Base-by-base conservation (phyloP, 2,888 invertebrate genomes). In the Clanis bilineata region DNA sequence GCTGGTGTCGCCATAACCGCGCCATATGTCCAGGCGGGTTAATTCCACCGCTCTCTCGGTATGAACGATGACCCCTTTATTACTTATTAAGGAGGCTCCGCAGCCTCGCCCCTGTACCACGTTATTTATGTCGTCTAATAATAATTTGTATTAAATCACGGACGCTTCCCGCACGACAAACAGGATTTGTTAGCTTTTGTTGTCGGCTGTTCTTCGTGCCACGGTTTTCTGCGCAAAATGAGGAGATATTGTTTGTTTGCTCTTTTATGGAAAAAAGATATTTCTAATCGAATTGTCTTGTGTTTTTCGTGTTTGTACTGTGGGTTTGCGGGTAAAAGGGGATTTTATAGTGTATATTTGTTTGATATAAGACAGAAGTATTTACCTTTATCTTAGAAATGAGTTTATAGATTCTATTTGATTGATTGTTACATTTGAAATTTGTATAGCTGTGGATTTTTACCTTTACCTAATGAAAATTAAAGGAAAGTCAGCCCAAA, bases 91-190 rank as follows among this genome's bases (percentile, higher is more conserved):
- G 88, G 82, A 90, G 88, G 84, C 82, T 73, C 77, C 74, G 80
- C 77, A 76, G 67, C 71, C 75, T 73, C 74, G 74, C 85, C 86
- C 88, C 83, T 74, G 81, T 79, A 80, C 83, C 76, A 73, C 79
- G 90, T 91, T 91, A 92, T 92, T 91, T 92, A 92, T 91, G 90
- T 90, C 79, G 80, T 88, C 89, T 90, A 92, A 92, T 91, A 92
- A 92, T 92, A 91, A 92, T 92, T 92, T 92, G 92, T 92, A 92
- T 91, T 92, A 91, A 92, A 92, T 92, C 92, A 90, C 90, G 82
- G 76, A 76, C 81, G 86, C 84, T 85, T 83, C 85, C 85, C 83
- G 80, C 84, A 79, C 86, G 86, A 88, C 88, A 88, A 88, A 86
- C 87, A 83, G 90, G 88, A 90, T 90, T 90, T 90, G 90, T 86